phyloP scores from a whole-genome alignment of 2,888 invertebrate genomes.

The Clanis bilineata region DNA sequence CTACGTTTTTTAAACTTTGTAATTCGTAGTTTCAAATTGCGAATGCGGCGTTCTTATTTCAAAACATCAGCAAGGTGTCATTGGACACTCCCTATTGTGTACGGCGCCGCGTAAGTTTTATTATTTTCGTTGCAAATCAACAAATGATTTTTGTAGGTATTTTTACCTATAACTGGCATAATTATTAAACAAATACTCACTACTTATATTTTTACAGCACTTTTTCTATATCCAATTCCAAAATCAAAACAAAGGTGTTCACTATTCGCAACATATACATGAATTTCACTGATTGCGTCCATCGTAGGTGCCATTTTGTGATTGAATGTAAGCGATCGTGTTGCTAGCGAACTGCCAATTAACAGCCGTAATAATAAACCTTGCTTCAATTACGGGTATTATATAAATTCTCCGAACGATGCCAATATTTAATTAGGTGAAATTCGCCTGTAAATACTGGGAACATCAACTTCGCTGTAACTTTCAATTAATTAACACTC shows the following conservation, averaged over 20 bases:
- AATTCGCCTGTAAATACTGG: not conserved
- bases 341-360: constrained; percentile 13
- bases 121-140: not conserved
- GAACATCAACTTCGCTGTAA: not conserved
- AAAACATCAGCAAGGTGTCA: constrained; percentile 81
- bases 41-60: constrained; percentile 80
- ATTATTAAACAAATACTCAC: too few relatives aligned
- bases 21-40: constrained; percentile 81
- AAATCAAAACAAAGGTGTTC: not conserved
- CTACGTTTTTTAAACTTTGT: constrained; percentile 72
- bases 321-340: constrained; percentile 8
- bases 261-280: not conserved
- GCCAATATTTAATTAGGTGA: not conserved
- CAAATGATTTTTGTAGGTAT: too few relatives aligned
- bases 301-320: not conserved
- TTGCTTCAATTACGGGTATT: constrained; percentile 24
- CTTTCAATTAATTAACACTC: not conserved
- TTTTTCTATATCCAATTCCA: not conserved
- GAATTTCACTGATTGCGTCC: not conserved
- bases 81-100: constrained; percentile 71
- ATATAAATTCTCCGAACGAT: constrained; percentile 21
- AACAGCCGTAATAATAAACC: constrained; percentile 16
- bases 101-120: constrained; percentile 47
- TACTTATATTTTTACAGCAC: too few relatives aligned
- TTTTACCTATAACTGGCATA: too few relatives aligned